Conservation (phyloP, 2,113 vertebrate species). For the Platysternon megacephalum region DNA sequence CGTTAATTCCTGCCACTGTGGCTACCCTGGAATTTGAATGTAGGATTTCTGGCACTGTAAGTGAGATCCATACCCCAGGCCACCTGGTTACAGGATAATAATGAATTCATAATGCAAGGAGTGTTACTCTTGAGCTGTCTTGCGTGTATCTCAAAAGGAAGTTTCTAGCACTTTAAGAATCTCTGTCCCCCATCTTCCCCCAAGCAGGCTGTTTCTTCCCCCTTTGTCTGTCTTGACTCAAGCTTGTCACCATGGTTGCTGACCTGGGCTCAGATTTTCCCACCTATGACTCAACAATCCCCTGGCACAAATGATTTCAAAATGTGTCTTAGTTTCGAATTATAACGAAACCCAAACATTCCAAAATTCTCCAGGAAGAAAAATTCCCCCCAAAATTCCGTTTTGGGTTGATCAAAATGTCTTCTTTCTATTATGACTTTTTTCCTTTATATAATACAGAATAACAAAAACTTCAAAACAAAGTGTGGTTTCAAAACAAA, state of each 20-base stretch:
- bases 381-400: background rate
- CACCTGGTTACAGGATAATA: background rate
- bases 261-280: background rate
- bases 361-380: background rate
- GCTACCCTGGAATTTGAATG: background rate
- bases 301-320: background rate
- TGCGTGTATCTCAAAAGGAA: background rate
- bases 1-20: background rate
- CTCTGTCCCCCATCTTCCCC: background rate
- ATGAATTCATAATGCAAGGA: background rate
- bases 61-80: background rate
- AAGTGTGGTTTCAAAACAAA: background rate
- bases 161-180: background rate
- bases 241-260: background rate
- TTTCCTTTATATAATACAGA: background rate
- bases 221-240: background rate
- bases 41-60: background rate
- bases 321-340: background rate
- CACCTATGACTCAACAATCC: background rate
- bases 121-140: background rate
- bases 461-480: background rate
- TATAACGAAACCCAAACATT: background rate
- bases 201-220: background rate
- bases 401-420: background rate
- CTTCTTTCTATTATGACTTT: background rate